Percentiles rank a stretch among this genome's conserved stretches.
Conservation (phyloP, 2,888 invertebrate genomes). For the Volucella inanis region DNA sequence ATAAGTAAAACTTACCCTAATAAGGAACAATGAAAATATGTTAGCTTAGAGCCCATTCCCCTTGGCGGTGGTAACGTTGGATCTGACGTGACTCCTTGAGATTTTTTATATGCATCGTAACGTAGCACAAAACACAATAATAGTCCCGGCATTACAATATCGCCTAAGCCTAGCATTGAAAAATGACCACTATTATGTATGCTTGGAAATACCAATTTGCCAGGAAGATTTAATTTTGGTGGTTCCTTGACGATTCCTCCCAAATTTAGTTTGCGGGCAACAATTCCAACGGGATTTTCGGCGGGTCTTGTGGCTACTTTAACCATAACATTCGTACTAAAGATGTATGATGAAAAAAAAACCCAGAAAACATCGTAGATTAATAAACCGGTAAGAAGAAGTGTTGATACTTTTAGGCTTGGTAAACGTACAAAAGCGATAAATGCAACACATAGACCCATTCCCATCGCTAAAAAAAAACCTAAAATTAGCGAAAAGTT, state of each 20-base stretch:
- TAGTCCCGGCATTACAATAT: constrained; percentile 97
- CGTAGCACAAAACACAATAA: constrained; percentile 97
- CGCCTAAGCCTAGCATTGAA: constrained; percentile 95
- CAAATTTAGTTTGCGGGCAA: constrained; percentile 95
- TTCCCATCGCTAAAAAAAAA: constrained; percentile 92
- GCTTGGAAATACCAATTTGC: constrained; percentile 98
- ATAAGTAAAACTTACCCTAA: constrained; percentile 86
- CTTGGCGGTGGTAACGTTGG: constrained; percentile 85
- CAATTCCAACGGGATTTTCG: constrained; percentile 96
- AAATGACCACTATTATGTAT: constrained; percentile 98
- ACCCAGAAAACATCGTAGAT: constrained; percentile 99
- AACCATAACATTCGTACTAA: constrained; percentile 99
- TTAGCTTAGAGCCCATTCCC: constrained; percentile 87
- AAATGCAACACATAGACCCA: constrained; percentile 98
- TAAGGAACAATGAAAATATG: constrained; percentile 99
- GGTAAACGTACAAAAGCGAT: constrained; percentile 98
- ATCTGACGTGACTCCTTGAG: constrained; percentile 85
- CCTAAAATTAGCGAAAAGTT: constrained; percentile 26
- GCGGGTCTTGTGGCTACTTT: constrained; percentile 94
- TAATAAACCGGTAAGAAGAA: constrained; percentile 95
- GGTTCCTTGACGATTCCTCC: constrained; percentile 95
- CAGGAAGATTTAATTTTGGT: constrained; percentile 97
- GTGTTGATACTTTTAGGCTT: constrained; percentile 96
- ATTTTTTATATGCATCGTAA: constrained; percentile 98
- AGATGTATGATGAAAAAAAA: constrained; percentile 98